Conservation (phyloP, 1,140 invertebrate genomes). For the Lepidurus apus region DNA sequence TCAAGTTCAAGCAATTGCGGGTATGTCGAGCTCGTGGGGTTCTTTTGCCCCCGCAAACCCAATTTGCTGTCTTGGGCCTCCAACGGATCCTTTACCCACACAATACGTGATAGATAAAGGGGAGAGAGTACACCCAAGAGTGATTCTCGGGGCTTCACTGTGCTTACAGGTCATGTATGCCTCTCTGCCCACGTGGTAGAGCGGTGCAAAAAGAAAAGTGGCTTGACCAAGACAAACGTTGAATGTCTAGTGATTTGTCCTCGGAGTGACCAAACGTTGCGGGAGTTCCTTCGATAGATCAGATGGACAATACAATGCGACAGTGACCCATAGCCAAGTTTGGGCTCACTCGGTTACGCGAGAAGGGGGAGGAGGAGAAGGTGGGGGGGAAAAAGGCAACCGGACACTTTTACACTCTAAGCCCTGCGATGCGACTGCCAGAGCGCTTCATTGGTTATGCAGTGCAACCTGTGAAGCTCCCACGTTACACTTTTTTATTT, state of each 20-base stretch:
- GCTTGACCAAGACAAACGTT: not conserved
- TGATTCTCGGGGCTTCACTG: not conserved
- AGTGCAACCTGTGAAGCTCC: conserved; percentile 4
- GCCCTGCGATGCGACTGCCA: not conserved
- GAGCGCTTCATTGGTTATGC: not conserved
- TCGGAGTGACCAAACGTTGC: not conserved
- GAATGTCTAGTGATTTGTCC: not conserved
- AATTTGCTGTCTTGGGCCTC: not conserved
- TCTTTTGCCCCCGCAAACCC: not conserved
- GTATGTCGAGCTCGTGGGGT: not conserved
- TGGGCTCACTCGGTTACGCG: not conserved
- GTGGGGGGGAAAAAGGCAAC: not conserved
- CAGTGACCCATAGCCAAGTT: not conserved
- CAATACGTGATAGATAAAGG: conserved; percentile 19
- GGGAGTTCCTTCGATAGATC: not conserved
- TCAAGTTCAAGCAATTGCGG: not conserved
- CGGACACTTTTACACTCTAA: not conserved
- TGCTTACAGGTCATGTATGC: conserved; percentile 13
- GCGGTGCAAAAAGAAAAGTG: not conserved
- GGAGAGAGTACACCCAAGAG: not conserved
- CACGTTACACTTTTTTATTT: conserved; percentile 8
- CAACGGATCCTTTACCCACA: not conserved
- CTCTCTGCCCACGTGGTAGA: not conserved
- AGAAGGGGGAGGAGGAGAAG: not conserved
- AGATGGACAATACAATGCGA: not conserved